Conservation (phyloP, 1,140 invertebrate species). For the Diprion similis region DNA sequence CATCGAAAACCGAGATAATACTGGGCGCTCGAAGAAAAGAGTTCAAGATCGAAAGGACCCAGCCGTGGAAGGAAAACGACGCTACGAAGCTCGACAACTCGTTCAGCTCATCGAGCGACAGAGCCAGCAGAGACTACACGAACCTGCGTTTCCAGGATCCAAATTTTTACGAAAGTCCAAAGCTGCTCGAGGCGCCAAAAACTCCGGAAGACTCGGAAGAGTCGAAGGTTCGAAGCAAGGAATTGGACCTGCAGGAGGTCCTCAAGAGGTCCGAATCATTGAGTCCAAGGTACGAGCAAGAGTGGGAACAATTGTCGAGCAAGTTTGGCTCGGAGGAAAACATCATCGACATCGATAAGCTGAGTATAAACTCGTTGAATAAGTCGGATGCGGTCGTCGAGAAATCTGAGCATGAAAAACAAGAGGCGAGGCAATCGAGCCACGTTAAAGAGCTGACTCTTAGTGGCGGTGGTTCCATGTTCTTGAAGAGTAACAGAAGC, state of each 20-base stretch:
- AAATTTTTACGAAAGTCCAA: slow-evolving; percentile 52
- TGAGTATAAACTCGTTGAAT: slow-evolving; percentile 54
- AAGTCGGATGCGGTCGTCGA: slow-evolving; percentile 37
- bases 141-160: slow-evolving; percentile 55
- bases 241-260: slow-evolving; percentile 47
- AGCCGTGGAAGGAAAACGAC: slow-evolving; percentile 37
- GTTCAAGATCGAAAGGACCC: slow-evolving; percentile 49
- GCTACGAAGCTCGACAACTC: slow-evolving; percentile 30
- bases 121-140: slow-evolving; percentile 53
- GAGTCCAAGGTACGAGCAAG: slow-evolving; percentile 54
- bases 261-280: slow-evolving; percentile 55
- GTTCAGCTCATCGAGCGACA: slow-evolving; percentile 43
- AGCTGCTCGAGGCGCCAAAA: slow-evolving; percentile 36
- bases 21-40: slow-evolving; percentile 44
- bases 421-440: slow-evolving; percentile 42
- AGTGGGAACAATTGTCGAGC: slow-evolving; percentile 53
- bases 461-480: slow-evolving; percentile 71
- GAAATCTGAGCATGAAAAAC: slow-evolving; percentile 49
- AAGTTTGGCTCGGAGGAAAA: slow-evolving; percentile 53
- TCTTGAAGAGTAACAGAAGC: slow-evolving; percentile 72
- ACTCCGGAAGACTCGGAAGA: not conserved
- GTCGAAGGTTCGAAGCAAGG: slow-evolving; percentile 21
- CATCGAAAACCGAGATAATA: slow-evolving; percentile 45
- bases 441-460: slow-evolving; percentile 57
- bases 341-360: slow-evolving; percentile 65